Evolutionary conservation across 2,797 vertebrate species (phyloP).

Genomic region (Crenichthys baileyi): DNA sequence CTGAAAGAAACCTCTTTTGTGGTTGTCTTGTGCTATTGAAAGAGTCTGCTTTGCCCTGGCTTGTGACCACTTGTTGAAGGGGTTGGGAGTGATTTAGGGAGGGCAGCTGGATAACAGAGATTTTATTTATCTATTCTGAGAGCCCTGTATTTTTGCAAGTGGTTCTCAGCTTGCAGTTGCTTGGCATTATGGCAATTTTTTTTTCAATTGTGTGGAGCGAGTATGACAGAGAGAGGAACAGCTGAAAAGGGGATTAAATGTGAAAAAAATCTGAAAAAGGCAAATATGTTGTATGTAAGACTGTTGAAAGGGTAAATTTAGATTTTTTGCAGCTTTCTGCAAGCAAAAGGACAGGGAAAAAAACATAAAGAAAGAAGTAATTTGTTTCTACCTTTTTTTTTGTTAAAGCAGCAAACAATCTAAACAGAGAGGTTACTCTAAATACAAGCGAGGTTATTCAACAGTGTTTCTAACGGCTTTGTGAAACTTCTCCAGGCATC

Average conservation of each 20-base stretch:
- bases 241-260: constrained; percentile 63
- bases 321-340: constrained; percentile 1
- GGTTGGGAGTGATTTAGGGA: constrained; percentile 82
- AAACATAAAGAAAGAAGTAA: constrained; percentile 49
- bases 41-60: constrained; percentile 73
- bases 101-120: constrained; percentile 83
- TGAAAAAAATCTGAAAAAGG: constrained; percentile 62
- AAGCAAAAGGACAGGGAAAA: constrained; percentile 53
- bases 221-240: constrained; percentile 72
- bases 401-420: constrained; percentile 7
- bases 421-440: constrained; percentile 12
- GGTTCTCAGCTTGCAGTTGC: constrained; percentile 79
- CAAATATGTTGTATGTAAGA: constrained; percentile 52
- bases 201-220: constrained; percentile 68
- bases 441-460: constrained; percentile 51
- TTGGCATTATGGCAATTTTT: constrained; percentile 73
- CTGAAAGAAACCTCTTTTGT: constrained; percentile 77
- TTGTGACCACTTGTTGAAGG: constrained; percentile 81
- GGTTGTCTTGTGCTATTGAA: constrained; percentile 76
- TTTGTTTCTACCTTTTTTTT: constrained; percentile 24
- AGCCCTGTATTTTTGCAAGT: constrained; percentile 77
- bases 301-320: neutral
- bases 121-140: constrained; percentile 84
- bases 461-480: constrained; percentile 51
- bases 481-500: constrained; percentile 66